These are phyloP conservation scores for Hippocampus comes DNA, from an alignment of 2,113 vertebrate species.

Conservation along the genomic window DNA sequence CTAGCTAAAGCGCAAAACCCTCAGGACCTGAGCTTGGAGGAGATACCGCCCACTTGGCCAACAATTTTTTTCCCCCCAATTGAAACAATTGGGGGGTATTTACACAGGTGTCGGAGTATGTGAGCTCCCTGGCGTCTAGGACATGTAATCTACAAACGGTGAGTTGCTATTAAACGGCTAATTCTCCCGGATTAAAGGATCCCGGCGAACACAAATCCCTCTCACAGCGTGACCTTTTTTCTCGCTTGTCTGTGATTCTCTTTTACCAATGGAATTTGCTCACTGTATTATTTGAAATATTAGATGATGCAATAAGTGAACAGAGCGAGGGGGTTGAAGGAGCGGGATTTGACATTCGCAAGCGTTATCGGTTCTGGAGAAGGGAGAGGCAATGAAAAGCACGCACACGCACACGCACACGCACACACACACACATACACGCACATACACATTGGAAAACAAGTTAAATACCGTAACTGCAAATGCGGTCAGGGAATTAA, in stretches of 20 bases:
- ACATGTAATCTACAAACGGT: slow-evolving; percentile 53
- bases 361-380: slow-evolving; percentile 29
- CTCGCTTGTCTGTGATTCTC: background rate
- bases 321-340: background rate
- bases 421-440: too few species aligned
- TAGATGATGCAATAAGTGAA: slow-evolving; percentile 39
- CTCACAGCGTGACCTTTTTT: background rate
- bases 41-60: too few species aligned
- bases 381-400: background rate
- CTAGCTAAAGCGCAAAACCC: too few species aligned
- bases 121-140: slow-evolving; percentile 29
- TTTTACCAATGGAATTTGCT: slow-evolving; percentile 26
- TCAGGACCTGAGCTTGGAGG: too few species aligned
- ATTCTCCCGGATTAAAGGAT: slow-evolving; percentile 60
- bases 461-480: too few species aligned
- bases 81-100: slow-evolving; percentile 5
- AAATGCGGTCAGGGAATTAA: too few species aligned
- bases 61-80: too few species aligned
- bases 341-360: slow-evolving; percentile 35
- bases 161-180: slow-evolving; percentile 49
- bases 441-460: too few species aligned
- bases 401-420: too few species aligned
- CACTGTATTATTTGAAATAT: slow-evolving; percentile 50
- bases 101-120: slow-evolving; percentile 33
- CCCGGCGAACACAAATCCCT: slow-evolving; percentile 38